A percentile compares a stretch with the other conserved stretches of the same genome.
phyloP scores from a whole-genome alignment of 2,888 invertebrate genomes.

The Sialis lutaria region DNA sequence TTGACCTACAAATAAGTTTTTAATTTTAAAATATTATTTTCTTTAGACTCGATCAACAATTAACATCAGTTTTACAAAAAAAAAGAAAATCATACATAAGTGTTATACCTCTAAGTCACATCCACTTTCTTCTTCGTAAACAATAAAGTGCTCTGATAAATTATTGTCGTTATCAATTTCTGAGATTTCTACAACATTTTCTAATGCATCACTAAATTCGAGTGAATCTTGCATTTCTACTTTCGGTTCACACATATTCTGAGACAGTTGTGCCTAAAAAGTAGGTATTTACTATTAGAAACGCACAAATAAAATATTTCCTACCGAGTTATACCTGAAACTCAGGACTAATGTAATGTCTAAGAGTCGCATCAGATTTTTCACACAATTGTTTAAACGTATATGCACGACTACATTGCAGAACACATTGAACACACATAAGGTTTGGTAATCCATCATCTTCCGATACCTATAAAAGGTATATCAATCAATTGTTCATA shows the following conservation, averaged over 20 bases:
- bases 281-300: slow-evolving; percentile 1
- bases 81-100: no score
- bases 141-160: slow-evolving; percentile 17
- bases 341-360: slow-evolving; percentile 23
- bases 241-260: slow-evolving; percentile 15
- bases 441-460: slow-evolving; percentile 29
- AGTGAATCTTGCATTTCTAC: slow-evolving; percentile 21
- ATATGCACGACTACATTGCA: slow-evolving; percentile 30
- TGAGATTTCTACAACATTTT: slow-evolving; percentile 16
- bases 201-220: slow-evolving; percentile 18
- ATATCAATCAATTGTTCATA: background rate
- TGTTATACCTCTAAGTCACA: slow-evolving; percentile 10
- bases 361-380: slow-evolving; percentile 25
- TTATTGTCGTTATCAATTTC: slow-evolving; percentile 7
- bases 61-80: no score
- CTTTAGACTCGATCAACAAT: no score
- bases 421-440: slow-evolving; percentile 32
- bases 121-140: slow-evolving; percentile 10
- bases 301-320: background rate
- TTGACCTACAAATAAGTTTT: slow-evolving; percentile 7
- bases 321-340: slow-evolving; percentile 21
- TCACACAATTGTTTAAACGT: slow-evolving; percentile 31
- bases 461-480: slow-evolving; percentile 21
- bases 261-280: slow-evolving; percentile 18
- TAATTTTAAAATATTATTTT: background rate